A percentile compares a stretch with the other conserved stretches of the same genome.
Evolutionary conservation across 2,888 invertebrate species (phyloP).

Genomic region (Oscheius onirici): DNA sequence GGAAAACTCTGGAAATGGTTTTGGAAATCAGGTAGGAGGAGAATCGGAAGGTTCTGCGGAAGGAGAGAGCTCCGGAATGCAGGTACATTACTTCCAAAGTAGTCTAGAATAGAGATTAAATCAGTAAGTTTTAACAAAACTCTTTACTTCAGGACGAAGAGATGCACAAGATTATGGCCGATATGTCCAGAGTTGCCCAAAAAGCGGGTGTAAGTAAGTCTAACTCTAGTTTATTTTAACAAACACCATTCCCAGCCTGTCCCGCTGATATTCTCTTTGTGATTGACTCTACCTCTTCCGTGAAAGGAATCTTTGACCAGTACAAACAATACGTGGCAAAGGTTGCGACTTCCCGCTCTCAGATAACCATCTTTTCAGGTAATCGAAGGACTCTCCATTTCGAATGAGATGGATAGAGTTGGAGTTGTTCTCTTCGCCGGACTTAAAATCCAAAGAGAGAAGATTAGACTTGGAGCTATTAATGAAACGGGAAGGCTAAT

Average conservation of each 20-base stretch:
- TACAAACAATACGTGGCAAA: conserved; percentile 38
- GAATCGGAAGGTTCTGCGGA: not conserved
- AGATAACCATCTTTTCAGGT: conserved; percentile 34
- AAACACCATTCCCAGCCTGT: conserved; percentile 29
- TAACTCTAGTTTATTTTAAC: not conserved
- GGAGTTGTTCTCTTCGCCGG: conserved; percentile 47
- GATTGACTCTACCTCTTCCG: conserved; percentile 46
- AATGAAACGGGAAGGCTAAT: conserved; percentile 33
- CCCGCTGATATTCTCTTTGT: conserved; percentile 41
- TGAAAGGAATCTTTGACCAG: conserved; percentile 36
- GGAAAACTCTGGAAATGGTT: not conserved
- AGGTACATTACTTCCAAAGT: no score
- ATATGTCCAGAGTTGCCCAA: conserved; percentile 4
- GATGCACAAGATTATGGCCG: conserved; percentile 1
- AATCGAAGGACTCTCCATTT: conserved; percentile 45
- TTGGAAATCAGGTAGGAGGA: not conserved
- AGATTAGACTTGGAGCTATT: conserved; percentile 39
- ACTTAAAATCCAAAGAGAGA: conserved; percentile 38
- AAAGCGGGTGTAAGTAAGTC: conserved; percentile 14
- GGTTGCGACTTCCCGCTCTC: conserved; percentile 17
- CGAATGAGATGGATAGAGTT: conserved; percentile 37
- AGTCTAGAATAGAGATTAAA: no score
- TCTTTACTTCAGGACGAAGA: not conserved
- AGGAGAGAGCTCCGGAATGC: not conserved
- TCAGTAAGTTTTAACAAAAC: not conserved